Base-by-base conservation (phyloP, 2,888 invertebrate genomes). In the Melieria picta region DNA sequence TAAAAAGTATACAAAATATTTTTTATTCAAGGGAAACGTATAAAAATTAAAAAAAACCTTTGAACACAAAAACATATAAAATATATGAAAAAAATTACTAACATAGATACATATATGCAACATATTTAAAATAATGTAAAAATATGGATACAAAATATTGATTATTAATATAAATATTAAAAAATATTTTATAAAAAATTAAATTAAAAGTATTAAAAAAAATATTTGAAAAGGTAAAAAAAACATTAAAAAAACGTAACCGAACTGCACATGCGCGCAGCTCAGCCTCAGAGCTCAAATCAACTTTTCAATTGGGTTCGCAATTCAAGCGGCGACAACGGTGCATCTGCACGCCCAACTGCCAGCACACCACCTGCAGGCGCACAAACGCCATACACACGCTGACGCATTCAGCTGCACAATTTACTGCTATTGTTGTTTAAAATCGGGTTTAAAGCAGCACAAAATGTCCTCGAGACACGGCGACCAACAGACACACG, bases 361-460 rank as follows among this genome's bases (percentile, higher is more conserved):
- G 45, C 9, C 9, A 65, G 13, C 30, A 30, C 45, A 65, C 52
- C 64, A 65, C 64, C 64, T 65, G 64, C 64, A 55, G 52, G 55
- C 64, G 52, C 64, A 50, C 50, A 30, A 43, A 43, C 13, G 52
- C 0, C 11, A 58, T 11, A 47, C 45, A 5, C 42, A 61, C 5
- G 6, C 45, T 16, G 45, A 58, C 7, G 45, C 47, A 13, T 63
- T 50, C 42, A 50, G 63, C 11, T 13, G 50, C 16, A 52, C 67
- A 57, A 72, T 74, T 74, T 72, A 69, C 72, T 72, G 69, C 72
- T 72, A 74, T 74, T 74, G 72, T 72, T 60, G 56, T 69, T 69
- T 66, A 66, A 69, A 66, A 69, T 73, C 66, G 58, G 13, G 60
- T 60, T 67, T 60, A 9, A 60, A 67, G 50, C 43, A 42, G 42